Evolutionary conservation across 2,888 invertebrate genomes (phyloP), one percentile per base, ranked within the genome.

Genomic region (Meteorus cinctellus): DNA sequence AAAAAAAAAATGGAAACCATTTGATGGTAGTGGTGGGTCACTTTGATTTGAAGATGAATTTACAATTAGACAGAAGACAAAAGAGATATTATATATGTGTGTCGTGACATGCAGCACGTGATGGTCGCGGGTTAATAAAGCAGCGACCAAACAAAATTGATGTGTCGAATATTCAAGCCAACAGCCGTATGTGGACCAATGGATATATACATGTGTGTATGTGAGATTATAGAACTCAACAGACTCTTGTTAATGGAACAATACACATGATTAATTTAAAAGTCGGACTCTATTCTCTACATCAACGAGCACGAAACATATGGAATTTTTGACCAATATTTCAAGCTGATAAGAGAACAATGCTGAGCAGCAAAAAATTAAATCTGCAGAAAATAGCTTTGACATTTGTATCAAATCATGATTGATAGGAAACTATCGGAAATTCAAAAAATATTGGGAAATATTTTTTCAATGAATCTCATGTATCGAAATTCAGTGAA

Each of bases 231-330:
- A 36, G 34, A 51, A 19, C 36, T 59, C 16, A 41, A 62, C 8
- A 24, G 27, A 66, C 19, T 24, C 70, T 66, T n/a, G 71, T 75
- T 68, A 63, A 72, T 16, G 70, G 24, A 65, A 72, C 67, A 48
- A 59, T 24, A 62, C 51, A 73, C 69, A 70, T 79, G 77, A 81
- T 73, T 76, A 81, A 83, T 83, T 83, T 78, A 81, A 82, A 68
- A 72, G 76, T 79, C 77, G 80, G 78, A 78, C 27, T 24, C 60
- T 1, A 60, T 24, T 24, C 27, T 60, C n/a, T 63, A n/a, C 34
- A 63, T 63, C 63, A 34, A 34, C 34, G 29, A 34, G 16, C n/a
- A 16, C 5, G 4, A 48, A 4, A 16, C 12, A 41, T 41, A 41
- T 41, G 41, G 12, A 10, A 12, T 12, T 41, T 41, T 10, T 41